Evolutionary conservation across 2,113 vertebrate genomes (phyloP).

Genomic region (Callipepla californica): DNA sequence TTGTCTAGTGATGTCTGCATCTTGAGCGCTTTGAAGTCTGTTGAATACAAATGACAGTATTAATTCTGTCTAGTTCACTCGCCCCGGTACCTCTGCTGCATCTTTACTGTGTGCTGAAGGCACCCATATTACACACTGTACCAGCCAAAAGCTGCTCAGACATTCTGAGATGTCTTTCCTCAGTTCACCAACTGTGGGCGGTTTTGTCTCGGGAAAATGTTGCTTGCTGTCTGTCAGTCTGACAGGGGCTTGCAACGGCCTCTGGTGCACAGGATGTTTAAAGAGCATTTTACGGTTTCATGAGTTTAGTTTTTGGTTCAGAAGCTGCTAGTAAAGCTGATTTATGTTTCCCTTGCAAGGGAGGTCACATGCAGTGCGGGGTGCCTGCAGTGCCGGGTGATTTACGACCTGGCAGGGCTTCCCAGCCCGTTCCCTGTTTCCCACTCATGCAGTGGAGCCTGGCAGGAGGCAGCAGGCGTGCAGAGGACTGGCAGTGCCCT

Average conservation of each 20-base stretch:
- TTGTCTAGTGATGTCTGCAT: conserved; percentile 19
- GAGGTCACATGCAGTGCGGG: conserved; percentile 4
- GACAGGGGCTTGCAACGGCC: neutral
- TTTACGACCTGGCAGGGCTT: neutral
- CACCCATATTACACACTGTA: neutral
- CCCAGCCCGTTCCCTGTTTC: fast-evolving
- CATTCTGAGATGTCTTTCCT: conserved; percentile 7
- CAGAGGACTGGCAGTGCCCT: neutral
- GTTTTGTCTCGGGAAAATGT: neutral
- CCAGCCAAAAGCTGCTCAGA: neutral
- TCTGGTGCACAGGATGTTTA: neutral
- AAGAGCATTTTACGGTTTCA: conserved; percentile 42
- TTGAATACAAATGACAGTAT: conserved; percentile 33
- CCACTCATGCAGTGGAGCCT: fast-evolving
- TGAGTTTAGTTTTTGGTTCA: conserved; percentile 41
- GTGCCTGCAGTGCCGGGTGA: neutral
- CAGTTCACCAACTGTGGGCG: neutral
- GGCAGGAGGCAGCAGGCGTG: neutral
- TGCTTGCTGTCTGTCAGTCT: neutral
- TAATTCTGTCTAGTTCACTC: conserved; percentile 18
- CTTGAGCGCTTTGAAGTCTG: neutral
- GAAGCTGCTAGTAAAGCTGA: conserved; percentile 60
- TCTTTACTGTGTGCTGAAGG: conserved; percentile 22
- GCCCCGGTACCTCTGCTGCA: neutral
- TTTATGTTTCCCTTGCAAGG: conserved; percentile 42